Percentiles rank a stretch among this genome's conserved stretches.
Evolutionary conservation across 2,113 vertebrate genomes (phyloP).

Genomic region (Cryptoleucopteryx plumbea): DNA sequence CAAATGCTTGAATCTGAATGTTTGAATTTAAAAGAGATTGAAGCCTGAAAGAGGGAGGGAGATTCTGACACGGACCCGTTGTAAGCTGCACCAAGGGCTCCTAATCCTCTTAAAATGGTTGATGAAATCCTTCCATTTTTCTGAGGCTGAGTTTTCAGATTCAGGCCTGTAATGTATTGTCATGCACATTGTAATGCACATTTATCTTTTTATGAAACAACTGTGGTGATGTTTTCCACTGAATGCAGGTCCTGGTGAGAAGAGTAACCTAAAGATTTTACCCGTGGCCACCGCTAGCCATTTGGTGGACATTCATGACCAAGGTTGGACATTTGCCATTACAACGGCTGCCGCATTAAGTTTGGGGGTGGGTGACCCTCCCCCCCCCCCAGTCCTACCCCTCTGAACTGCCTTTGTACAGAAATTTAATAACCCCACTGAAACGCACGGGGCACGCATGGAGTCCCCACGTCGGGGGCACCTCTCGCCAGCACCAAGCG

Average conservation of each 20-base stretch:
- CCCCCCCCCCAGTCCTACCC: too few relatives aligned
- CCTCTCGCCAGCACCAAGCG: too few relatives aligned
- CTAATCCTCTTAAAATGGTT: neutral
- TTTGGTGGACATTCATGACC: neutral
- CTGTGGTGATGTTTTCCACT: neutral
- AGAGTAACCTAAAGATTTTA: neutral
- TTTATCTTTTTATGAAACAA: neutral
- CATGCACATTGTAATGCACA: too few relatives aligned
- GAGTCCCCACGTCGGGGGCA: too few relatives aligned
- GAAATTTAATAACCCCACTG: too few relatives aligned
- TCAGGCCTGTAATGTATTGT: too few relatives aligned
- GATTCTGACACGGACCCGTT: neutral
- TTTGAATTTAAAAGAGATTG: neutral
- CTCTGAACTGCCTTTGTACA: too few relatives aligned
- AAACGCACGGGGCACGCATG: too few relatives aligned
- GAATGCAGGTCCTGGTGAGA: neutral
- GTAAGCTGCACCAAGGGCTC: neutral
- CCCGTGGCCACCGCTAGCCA: accelerated
- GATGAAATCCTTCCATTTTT: neutral
- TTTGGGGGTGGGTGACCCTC: neutral
- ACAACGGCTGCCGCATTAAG: neutral
- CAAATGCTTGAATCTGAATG: neutral
- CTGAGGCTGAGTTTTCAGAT: neutral
- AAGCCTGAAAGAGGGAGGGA: neutral
- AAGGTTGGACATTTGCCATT: accelerated